Evolutionary conservation across 2,797 vertebrate species (phyloP), one percentile per base, ranked within the genome.

Genomic region (Delichon dasypus): DNA sequence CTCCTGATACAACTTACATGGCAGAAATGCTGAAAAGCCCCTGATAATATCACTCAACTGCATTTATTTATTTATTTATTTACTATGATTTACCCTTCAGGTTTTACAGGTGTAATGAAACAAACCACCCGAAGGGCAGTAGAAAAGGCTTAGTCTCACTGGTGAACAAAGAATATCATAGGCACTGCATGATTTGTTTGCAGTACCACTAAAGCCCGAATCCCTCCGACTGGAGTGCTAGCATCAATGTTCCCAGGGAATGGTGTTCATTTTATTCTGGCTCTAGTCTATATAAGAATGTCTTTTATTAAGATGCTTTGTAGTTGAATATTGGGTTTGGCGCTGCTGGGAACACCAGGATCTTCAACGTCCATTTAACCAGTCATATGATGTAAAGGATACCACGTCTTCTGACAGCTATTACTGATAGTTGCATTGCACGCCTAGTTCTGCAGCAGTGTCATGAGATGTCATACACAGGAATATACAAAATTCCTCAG

Each of bases 141-240:
- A 65, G 20, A 77, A 88, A 88, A n/a, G 8, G 34, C 22, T 74
- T 57, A 26, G 20, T 45, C 26, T 29, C 45, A 53, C 17, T 30
- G 27, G 34, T 38, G 32, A 51, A 65, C n/a, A 53, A 86, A 30
- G 34, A 9, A 1, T 12, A 40, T 16, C 18, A 68, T 1, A 54
- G 44, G 44, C 29, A 34, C 0, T 47, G 50, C 14, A 53, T 0
- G 1, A 51, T 16, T 29, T 8, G 0, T n/a, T 45, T 17, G 5
- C 6, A 76, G 38, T 16, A 30, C 9, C 19, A 36, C 15, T 62
- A 61, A 85, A 74, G 40, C 23, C 76, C 21, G 16, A 75, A 79
- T 27, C 18, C 30, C 34, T 60, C 4, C 50, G 27, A 82, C 10
- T 27, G 1, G 5, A 67, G 14, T 15, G 38, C 32, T 55, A 42